Percentiles rank a stretch among this genome's conserved stretches.
Evolutionary conservation across 2,888 invertebrate species (phyloP).

Genomic region (Nomada ruficornis): DNA sequence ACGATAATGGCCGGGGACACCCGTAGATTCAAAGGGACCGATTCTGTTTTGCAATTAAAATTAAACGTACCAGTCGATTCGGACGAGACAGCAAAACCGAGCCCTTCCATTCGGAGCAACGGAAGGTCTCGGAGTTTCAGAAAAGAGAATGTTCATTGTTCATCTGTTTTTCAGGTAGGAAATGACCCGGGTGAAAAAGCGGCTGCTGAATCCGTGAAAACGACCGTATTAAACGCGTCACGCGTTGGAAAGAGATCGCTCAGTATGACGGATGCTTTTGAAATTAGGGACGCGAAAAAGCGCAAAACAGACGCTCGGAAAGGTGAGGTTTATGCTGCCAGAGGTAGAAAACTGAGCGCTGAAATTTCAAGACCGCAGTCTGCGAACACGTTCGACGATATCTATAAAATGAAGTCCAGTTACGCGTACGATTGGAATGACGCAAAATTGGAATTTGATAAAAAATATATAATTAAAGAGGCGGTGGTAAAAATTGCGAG

Average conservation of each 20-base stretch:
- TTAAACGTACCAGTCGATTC: background rate
- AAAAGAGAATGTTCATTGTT: constrained; percentile 43
- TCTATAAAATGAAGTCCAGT: constrained; percentile 1
- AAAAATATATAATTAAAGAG: constrained; percentile 3
- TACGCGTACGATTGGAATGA: background rate
- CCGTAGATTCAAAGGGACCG: background rate
- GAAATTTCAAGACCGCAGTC: constrained; percentile 9
- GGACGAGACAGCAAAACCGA: background rate
- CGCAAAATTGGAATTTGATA: background rate
- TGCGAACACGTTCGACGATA: constrained; percentile 15
- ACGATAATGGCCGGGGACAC: background rate
- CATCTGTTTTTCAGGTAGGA: constrained; percentile 56
- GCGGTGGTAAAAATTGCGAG: background rate
- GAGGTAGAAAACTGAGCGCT: background rate
- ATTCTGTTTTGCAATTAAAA: background rate
- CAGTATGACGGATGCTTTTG: background rate
- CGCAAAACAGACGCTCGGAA: constrained; percentile 32
- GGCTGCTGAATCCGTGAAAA: background rate
- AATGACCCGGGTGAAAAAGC: constrained; percentile 21
- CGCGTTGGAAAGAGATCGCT: constrained; percentile 32
- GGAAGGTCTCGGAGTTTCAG: constrained; percentile 38
- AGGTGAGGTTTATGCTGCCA: background rate
- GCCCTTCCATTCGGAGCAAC: constrained; percentile 18
- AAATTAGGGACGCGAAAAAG: constrained; percentile 18
- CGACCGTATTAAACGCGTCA: background rate